Conservation (phyloP, 2,888 invertebrate genomes). For the Deilephila elpenor region DNA sequence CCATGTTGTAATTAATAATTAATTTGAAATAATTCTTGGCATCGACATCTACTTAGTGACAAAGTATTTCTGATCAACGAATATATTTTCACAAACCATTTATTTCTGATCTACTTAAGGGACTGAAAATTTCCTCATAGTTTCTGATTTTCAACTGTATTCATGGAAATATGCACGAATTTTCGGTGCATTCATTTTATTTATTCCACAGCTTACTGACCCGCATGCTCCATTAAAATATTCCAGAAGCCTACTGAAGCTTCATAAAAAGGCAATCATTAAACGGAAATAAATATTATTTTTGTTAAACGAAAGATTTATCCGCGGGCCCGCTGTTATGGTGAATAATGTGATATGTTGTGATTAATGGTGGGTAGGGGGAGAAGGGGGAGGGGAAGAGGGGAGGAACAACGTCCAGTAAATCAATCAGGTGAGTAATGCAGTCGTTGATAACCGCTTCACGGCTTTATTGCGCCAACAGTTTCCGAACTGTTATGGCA, state of each 20-base stretch:
- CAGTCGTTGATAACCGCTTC: constrained; percentile 7
- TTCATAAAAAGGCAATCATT: not conserved
- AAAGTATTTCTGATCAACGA: too few relatives aligned
- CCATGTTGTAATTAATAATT: too few relatives aligned
- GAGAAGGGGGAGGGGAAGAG: too few relatives aligned
- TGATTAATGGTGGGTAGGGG: not conserved
- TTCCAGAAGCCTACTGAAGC: not conserved
- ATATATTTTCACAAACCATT: too few relatives aligned
- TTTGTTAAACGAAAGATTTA: constrained; percentile 14
- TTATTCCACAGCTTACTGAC: too few relatives aligned
- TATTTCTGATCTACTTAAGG: too few relatives aligned
- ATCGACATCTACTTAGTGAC: too few relatives aligned
- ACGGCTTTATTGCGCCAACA: constrained; percentile 10
- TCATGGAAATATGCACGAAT: too few relatives aligned
- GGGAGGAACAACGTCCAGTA: not conserved
- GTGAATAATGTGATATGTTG: not conserved
- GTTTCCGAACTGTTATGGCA: not conserved
- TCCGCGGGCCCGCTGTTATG: not conserved
- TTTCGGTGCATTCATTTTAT: too few relatives aligned
- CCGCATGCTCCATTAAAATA: not conserved
- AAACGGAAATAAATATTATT: constrained; percentile 16
- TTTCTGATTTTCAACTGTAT: too few relatives aligned
- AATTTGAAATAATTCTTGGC: too few relatives aligned
- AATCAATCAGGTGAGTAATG: constrained; percentile 14
- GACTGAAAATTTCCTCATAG: too few relatives aligned